A percentile compares a stretch with the other conserved stretches of the same genome.
phyloP scores from a whole-genome alignment of 2,113 vertebrate genomes.

The Apeltes quadracus region DNA sequence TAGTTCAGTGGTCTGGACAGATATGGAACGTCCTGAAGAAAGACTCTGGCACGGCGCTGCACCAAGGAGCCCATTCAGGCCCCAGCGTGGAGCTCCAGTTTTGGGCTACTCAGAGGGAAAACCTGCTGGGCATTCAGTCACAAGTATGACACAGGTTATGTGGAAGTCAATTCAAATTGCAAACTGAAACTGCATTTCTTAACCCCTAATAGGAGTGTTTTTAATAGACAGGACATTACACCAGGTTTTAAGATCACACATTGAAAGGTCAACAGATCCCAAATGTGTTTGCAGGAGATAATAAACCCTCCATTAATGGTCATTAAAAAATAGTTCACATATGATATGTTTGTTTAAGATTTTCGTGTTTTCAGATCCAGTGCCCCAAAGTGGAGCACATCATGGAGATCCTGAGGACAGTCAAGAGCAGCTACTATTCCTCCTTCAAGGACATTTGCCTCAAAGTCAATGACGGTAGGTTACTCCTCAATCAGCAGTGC shows the following conservation, averaged over 20 bases:
- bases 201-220: background rate
- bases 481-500: conserved; percentile 4
- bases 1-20: conserved; percentile 77
- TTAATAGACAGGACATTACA: background rate
- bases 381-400: conserved; percentile 70
- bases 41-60: conserved; percentile 73
- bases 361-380: conserved; percentile 65
- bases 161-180: background rate
- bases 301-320: background rate
- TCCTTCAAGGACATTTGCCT: conserved; percentile 72
- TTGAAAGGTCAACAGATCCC: background rate
- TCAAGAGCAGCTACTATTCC: conserved; percentile 76
- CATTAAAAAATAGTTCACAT: background rate
- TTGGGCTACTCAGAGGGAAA: conserved; percentile 77
- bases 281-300: background rate
- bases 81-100: conserved; percentile 80
- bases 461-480: conserved; percentile 75
- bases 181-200: background rate
- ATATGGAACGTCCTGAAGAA: conserved; percentile 77
- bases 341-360: background rate
- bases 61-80: conserved; percentile 72
- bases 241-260: background rate
- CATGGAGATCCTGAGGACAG: conserved; percentile 74
- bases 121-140: conserved; percentile 80
- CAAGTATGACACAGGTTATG: conserved; percentile 66